Percentiles rank a stretch among this genome's conserved stretches.
phyloP scores from a whole-genome alignment of 2,113 vertebrate species.

The Mobula hypostoma region DNA sequence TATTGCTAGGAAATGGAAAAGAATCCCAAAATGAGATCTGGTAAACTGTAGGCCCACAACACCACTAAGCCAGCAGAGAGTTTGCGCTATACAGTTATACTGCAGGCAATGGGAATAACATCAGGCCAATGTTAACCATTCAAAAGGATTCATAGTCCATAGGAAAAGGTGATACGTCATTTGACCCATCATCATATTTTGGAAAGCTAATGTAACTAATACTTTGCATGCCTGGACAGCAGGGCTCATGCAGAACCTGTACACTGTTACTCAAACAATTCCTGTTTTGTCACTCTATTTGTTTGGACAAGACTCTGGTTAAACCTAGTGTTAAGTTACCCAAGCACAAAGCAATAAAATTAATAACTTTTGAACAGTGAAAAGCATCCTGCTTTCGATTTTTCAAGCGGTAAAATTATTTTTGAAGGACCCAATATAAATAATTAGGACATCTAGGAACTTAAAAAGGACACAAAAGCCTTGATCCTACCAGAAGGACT shows the following conservation, averaged over 20 bases:
- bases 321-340: conserved; percentile 6
- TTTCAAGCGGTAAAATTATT: neutral
- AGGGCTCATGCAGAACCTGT: neutral
- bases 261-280: neutral
- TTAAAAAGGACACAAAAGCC: neutral
- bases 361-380: neutral
- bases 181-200: neutral
- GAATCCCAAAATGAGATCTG: neutral
- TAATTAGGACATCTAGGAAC: neutral
- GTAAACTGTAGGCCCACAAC: neutral
- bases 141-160: neutral
- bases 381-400: neutral
- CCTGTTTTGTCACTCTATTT: neutral
- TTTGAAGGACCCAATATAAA: neutral
- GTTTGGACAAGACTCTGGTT: neutral
- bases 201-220: neutral
- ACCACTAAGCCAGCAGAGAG: neutral
- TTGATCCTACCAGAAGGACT: neutral
- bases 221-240: neutral
- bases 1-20: neutral
- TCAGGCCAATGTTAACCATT: neutral
- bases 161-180: too few relatives aligned
- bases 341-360: neutral
- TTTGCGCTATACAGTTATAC: neutral
- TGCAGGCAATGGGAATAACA: neutral